Evolutionary conservation across 2,113 vertebrate genomes (phyloP), one percentile per base, ranked within the genome.

Genomic region (Bubo bubo): DNA sequence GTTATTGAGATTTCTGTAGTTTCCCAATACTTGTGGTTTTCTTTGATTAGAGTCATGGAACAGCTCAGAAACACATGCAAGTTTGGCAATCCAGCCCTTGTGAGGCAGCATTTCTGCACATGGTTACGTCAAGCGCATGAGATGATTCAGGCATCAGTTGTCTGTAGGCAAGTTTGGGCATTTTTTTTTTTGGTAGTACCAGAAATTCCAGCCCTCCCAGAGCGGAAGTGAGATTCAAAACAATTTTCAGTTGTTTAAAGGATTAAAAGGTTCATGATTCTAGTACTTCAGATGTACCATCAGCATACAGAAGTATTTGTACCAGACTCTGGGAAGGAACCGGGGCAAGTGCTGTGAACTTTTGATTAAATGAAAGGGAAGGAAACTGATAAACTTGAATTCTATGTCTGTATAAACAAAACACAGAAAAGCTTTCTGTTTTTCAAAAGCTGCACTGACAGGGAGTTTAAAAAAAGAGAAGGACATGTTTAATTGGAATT

Each of bases 341-440:
- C 64, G 2, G 10, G 14, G 22, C 45, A 93, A 87, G n/a, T 53
- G 59, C 62, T 66, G 63, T 55, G 66, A 94, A 95, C 76, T 85
- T 94, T 72, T 3, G 1, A 68, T 89, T 85, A 96, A 93, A 82
- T 52, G n/a, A 82, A 87, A 87, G 58, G 77, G 86, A 95, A 95
- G 95, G 77, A 96, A 95, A 74, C 39, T 3, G 41, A 93, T 67
- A 77, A 95, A 91, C 39, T 91, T 74, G 13, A 95, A 81, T 84
- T 45, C 43, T 79, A 22, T 41, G 60, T 72, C 58, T 0, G 0
- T 55, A 89, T 68, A 87, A 97, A 97, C 47, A 96, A 79, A 89
- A 79, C 2, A 66, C 18, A n/a, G 50, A 87, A 87, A 76, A 85
- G n/a, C 11, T 52, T 85, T 84, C 58, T 0, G 8, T 68, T 93